Evolutionary conservation across 2,113 vertebrate genomes (phyloP).

Genomic region (Equus przewalskii): DNA sequence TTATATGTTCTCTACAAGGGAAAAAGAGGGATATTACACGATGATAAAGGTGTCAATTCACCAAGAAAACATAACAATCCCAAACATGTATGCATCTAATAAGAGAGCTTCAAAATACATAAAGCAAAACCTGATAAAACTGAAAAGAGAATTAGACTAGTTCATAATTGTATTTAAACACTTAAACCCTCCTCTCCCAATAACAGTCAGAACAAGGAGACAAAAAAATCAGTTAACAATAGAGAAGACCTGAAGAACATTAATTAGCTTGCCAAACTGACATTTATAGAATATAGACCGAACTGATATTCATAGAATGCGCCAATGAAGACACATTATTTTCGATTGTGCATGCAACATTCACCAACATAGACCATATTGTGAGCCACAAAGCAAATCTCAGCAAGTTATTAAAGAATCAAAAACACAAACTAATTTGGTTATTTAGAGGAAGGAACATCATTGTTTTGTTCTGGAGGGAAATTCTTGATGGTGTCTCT

Average conservation of each 20-base stretch:
- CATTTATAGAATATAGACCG: background rate
- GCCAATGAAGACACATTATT: background rate
- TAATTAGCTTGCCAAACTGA: background rate
- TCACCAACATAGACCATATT: background rate
- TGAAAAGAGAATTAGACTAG: constrained; percentile 27
- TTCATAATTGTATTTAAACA: background rate
- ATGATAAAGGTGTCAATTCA: background rate
- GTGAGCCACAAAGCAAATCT: background rate
- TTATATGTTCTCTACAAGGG: background rate
- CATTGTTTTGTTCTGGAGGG: background rate
- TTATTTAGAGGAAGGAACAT: background rate
- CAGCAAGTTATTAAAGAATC: background rate
- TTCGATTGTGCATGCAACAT: background rate
- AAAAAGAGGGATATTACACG: background rate
- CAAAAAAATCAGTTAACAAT: background rate
- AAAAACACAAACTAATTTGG: background rate
- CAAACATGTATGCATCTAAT: background rate
- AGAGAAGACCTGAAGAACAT: background rate
- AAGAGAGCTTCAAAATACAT: constrained; percentile 16
- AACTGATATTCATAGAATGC: background rate
- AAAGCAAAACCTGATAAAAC: constrained; percentile 10
- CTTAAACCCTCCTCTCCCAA: background rate
- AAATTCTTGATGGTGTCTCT: constrained; percentile 2
- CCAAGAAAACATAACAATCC: background rate
- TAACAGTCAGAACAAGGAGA: background rate